Conservation (phyloP, 2,888 invertebrate species). For the Phorcus lineatus region DNA sequence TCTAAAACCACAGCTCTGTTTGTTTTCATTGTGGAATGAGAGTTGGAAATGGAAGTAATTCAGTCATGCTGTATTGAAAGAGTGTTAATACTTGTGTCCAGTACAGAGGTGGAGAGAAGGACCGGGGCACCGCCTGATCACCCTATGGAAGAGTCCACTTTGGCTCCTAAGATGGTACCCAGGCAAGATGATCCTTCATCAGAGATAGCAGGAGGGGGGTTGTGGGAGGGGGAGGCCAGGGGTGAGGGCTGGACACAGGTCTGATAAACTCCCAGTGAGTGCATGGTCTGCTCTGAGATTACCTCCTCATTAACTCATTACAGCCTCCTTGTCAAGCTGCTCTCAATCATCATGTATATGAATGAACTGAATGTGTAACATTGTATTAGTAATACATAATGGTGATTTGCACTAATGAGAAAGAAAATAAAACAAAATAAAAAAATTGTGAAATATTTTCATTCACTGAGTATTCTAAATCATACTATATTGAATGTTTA, state of each 20-base stretch:
- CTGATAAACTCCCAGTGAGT: slow-evolving; percentile 4
- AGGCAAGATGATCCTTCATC: slow-evolving; percentile 22
- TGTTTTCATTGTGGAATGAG: neutral
- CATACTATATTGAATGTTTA: no score
- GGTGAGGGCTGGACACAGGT: neutral
- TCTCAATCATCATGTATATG: no score
- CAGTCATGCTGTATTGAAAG: neutral
- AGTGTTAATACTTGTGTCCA: neutral
- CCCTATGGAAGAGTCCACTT: slow-evolving; percentile 2
- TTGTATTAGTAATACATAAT: no score
- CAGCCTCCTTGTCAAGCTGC: no score
- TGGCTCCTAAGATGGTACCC: slow-evolving; percentile 27
- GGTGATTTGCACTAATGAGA: no score
- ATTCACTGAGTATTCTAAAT: no score
- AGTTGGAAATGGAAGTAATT: neutral
- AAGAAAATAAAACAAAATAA: no score
- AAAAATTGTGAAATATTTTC: no score
- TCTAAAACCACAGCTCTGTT: neutral
- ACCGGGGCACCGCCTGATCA: neutral
- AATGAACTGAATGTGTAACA: no score
- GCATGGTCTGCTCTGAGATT: neutral
- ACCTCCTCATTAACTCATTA: slow-evolving; percentile 6
- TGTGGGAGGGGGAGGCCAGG: neutral
- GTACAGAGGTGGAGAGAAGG: neutral
- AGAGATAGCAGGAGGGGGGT: neutral